Conservation (phyloP, 2,888 invertebrate genomes). For the Chrysolina haemoptera region DNA sequence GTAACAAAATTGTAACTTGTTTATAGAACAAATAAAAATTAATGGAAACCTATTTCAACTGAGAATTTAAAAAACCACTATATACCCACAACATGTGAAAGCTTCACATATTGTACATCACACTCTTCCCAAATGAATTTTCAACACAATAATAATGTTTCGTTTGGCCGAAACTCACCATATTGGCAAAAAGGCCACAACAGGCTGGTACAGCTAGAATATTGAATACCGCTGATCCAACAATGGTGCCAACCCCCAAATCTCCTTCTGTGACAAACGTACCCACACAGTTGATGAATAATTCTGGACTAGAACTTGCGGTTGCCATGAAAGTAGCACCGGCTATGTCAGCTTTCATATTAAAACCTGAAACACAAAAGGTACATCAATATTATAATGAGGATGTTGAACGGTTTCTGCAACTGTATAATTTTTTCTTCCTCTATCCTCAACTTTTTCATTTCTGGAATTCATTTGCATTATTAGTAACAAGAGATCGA, state of each 20-base stretch:
- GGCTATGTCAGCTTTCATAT: slow-evolving; percentile 84
- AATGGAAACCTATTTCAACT: too few species aligned
- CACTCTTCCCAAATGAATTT: too few species aligned
- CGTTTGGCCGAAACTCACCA: slow-evolving; percentile 65
- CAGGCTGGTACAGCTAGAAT: slow-evolving; percentile 83
- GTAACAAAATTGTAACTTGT: too few species aligned
- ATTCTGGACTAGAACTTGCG: slow-evolving; percentile 89
- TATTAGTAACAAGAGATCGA: too few species aligned
- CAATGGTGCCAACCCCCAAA: slow-evolving; percentile 83
- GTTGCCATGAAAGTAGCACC: slow-evolving; percentile 94
- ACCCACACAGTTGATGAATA: slow-evolving; percentile 88
- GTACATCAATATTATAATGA: slow-evolving; percentile 7
- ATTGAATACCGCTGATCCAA: slow-evolving; percentile 86
- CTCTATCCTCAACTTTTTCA: too few species aligned
- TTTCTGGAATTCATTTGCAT: too few species aligned
- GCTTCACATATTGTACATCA: too few species aligned
- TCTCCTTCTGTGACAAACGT: slow-evolving; percentile 85
- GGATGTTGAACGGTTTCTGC: background rate
- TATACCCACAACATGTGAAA: too few species aligned
- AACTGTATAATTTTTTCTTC: too few species aligned
- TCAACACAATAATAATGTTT: too few species aligned
- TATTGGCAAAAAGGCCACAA: slow-evolving; percentile 78
- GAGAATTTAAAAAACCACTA: too few species aligned
- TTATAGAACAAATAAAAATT: too few species aligned
- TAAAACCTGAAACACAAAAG: slow-evolving; percentile 70